Conservation (phyloP, 2,797 vertebrate genomes). For the Fistularia commersonii region DNA sequence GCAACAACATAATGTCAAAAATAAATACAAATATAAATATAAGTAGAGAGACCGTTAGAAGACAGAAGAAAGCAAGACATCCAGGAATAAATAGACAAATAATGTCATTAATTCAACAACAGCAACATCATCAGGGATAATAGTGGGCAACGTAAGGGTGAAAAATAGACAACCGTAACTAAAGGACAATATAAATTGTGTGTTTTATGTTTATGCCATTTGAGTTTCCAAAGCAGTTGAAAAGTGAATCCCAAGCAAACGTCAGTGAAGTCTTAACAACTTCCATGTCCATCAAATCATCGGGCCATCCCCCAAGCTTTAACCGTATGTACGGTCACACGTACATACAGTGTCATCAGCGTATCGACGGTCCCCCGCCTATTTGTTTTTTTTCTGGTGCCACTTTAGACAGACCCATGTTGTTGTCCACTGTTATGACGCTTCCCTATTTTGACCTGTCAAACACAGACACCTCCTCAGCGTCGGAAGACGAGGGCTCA, state of each 20-base stretch:
- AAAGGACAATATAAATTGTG: too few relatives aligned
- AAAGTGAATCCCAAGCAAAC: constrained; percentile 1
- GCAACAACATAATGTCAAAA: too few relatives aligned
- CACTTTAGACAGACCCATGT: constrained; percentile 13
- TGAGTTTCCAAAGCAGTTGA: constrained; percentile 3
- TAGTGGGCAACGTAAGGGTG: too few relatives aligned
- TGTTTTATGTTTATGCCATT: background rate
- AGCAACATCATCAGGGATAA: too few relatives aligned
- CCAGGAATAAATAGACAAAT: too few relatives aligned
- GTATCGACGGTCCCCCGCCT: constrained; percentile 5
- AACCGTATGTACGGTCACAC: constrained; percentile 25
- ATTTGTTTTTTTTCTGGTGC: constrained; percentile 11
- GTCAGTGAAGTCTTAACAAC: constrained; percentile 1
- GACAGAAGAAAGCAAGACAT: too few relatives aligned
- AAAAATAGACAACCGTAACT: too few relatives aligned
- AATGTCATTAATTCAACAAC: too few relatives aligned
- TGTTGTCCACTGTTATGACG: constrained; percentile 43
- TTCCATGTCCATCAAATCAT: constrained; percentile 36
- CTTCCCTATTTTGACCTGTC: constrained; percentile 65
- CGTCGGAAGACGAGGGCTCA: constrained; percentile 96
- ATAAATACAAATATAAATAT: too few relatives aligned
- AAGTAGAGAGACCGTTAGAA: too few relatives aligned
- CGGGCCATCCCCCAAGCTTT: constrained; percentile 22
- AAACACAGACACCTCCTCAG: constrained; percentile 93
- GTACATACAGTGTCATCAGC: constrained; percentile 40